Base-by-base conservation (phyloP, 2,113 vertebrate species). In the Silurus glanis region DNA sequence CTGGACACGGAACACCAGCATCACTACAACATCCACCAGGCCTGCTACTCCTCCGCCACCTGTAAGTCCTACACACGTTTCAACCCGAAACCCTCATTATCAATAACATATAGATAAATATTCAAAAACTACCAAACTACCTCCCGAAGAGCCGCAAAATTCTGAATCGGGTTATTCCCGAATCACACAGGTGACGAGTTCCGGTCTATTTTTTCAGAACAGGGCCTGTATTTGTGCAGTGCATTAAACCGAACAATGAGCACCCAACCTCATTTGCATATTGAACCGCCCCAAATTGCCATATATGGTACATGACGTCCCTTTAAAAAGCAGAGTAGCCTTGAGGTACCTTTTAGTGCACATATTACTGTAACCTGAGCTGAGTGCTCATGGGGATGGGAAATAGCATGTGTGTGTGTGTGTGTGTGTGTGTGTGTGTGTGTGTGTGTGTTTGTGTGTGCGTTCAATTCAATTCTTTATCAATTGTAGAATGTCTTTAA, bases 1-100 rank as follows among this genome's bases (percentile, higher is more conserved):
- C 95, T 94, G 0, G 96, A 97, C 45, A 94, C 95, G 0, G 96
- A 96, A 67, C 95, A 96, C 90, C 95, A 94, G 86, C 94, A 94
- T 82, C 92, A 93, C 55, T 96, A 96, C 0, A 89, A 91, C 84
- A 95, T 95, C 88, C 93, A 88, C 56, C 95, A 95, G 55, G 89
- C 95, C 85, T 95, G 94, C 91, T 96, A 95, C 87, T 97, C 96
- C 12, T 96, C 96, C 0, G 95, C 96, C 82, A 95, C 96, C 9
- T 97, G 96, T 97, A 80, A 92, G 93, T 90, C 56, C 25, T 14
- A 5, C 1, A 14, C 45, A n/a, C 9, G 1, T n/a, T 66, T 23
- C 8, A 25, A 21, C 8, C 4, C 37, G 10, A 17, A 75, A 9
- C 1, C n/a, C 9, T 23, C 21, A 25, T 25, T 25, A n/a, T n/a